A percentile compares a stretch with the other conserved stretches of the same genome.
These are phyloP conservation scores for Arvicanthis niloticus DNA, from an alignment of 2,113 vertebrate genomes.

Conservation along the genomic window DNA sequence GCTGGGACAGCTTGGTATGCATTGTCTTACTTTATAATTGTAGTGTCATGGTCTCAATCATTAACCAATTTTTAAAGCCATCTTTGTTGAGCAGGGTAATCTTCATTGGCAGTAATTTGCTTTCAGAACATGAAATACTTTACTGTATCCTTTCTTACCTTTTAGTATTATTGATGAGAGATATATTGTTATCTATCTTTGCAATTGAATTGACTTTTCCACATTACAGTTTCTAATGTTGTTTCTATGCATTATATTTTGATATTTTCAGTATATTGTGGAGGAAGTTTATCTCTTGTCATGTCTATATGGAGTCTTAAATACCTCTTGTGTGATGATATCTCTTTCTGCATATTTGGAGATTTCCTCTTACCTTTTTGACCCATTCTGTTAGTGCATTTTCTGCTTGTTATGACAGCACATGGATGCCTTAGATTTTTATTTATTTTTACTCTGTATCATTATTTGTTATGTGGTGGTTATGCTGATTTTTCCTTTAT, in stretches of 20 bases:
- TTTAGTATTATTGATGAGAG: background rate
- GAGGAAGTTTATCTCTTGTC: background rate
- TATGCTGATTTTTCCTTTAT: background rate
- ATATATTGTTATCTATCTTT: background rate
- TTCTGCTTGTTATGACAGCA: background rate
- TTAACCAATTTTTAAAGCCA: background rate
- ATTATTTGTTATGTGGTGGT: background rate
- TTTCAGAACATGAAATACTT: background rate
- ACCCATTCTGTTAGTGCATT: background rate
- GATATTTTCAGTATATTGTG: background rate
- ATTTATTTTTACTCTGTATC: background rate
- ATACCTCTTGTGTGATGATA: background rate
- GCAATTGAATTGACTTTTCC: background rate
- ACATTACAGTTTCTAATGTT: background rate
- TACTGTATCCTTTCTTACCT: background rate
- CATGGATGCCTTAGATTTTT: background rate
- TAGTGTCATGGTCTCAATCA: background rate
- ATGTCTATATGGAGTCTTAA: background rate
- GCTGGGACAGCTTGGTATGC: background rate
- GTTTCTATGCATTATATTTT: background rate
- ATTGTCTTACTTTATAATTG: background rate
- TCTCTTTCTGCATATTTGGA: background rate
- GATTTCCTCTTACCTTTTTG: background rate
- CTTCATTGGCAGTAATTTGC: background rate
- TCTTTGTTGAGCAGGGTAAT: background rate